Percentiles rank a stretch among this genome's conserved stretches.
These are phyloP conservation scores for Hoplostethus mediterraneus DNA, from an alignment of 2,797 vertebrate species.

Conservation along the genomic window DNA sequence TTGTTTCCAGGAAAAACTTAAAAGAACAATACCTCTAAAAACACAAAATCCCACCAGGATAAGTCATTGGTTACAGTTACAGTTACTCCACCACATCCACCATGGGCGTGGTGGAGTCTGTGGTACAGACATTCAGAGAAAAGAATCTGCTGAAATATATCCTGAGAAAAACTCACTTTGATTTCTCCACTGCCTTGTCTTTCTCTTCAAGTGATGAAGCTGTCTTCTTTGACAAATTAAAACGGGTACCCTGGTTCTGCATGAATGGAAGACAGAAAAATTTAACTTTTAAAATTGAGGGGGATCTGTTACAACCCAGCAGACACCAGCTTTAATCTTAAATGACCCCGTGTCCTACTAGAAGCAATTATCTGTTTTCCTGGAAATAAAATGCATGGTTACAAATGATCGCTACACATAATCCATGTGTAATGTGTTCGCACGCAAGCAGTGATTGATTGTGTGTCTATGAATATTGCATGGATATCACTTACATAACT, in stretches of 20 bases:
- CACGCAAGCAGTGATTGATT: constrained; percentile 2
- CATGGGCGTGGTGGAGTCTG: neutral
- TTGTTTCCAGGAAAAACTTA: constrained; percentile 1
- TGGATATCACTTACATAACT: constrained; percentile 10
- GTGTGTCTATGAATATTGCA: neutral
- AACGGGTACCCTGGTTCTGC: neutral
- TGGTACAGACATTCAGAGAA: neutral
- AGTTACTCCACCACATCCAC: no score
- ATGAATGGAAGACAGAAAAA: neutral
- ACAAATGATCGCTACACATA: neutral
- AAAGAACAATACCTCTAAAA: constrained; percentile 1
- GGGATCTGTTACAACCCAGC: neutral
- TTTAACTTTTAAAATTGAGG: neutral
- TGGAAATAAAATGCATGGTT: neutral
- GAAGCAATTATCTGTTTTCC: constrained; percentile 23
- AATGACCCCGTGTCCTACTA: constrained; percentile 4
- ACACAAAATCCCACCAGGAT: neutral
- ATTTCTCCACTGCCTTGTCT: neutral
- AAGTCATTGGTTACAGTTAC: neutral
- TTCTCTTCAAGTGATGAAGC: neutral
- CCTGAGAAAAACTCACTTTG: neutral
- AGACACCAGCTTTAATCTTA: neutral
- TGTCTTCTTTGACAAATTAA: neutral
- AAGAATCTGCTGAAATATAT: constrained; percentile 6
- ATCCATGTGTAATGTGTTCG: neutral